Evolutionary conservation across 53 echinoderm and acorn worm species (phyloP), one percentile per base, ranked within the genome.

Genomic region (Actinopyga echinites): DNA sequence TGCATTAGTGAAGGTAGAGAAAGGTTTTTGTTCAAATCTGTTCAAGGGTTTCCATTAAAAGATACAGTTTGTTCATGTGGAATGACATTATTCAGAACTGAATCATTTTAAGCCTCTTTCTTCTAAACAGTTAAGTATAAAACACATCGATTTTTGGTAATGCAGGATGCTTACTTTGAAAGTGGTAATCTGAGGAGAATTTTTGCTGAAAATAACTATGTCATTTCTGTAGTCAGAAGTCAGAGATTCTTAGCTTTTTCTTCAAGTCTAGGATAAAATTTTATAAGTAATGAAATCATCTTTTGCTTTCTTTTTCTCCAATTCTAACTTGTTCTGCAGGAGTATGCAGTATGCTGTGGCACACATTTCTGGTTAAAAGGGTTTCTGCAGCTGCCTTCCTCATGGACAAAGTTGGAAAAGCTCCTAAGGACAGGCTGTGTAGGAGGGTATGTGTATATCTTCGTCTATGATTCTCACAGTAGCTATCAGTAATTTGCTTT

Each of bases 331-430:
- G 6, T 1, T 15, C 17, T 13, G 7, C 52, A 95, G 95, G 95
- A 73, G 91, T 92, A 4, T 85, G 91, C 31, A 91, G 89, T 62
- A 91, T 96, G 92, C 64, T 96, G 87, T 96, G 96, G 96, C 93
- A 93, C 49, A 96, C 96, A 1, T 96, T 96, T 53, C 73, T 88
- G 26, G 90, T 93, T 35, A 96, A 96, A 79, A 82, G 85, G 42
- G 90, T 96, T 36, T 96, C 96, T 28, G 78, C 90, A 21, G 73
- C 92, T 20, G 90, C 96, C 12, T 96, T 92, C 57, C 92, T 96
- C 62, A 96, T 96, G 86, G 96, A 96, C 60, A 96, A 96, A 82
- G 90, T 96, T 67, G 96, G 96, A 82, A 96, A 96, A 65, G 93
- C 96, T 25, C 96, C 96, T 8, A 96, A 96, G 49, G 96, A 96